Evolutionary conservation across 64 coral and sea anemone species (phyloP).

Genomic region (Platygyra sinensis): DNA sequence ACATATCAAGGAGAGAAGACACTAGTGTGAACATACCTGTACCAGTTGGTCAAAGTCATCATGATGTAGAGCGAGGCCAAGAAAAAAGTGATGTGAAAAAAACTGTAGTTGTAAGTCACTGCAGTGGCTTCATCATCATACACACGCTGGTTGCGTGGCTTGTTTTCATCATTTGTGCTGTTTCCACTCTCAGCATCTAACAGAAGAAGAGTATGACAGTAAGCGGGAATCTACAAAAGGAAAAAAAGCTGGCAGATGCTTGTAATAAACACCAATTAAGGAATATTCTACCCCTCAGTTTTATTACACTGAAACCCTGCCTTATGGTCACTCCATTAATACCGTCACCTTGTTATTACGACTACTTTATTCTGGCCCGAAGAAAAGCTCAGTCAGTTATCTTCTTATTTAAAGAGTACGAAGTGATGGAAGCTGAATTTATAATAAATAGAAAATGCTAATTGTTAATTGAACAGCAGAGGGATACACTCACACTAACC

Average conservation of each 20-base stretch:
- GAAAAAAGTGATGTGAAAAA: conserved; percentile 96
- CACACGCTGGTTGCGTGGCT: conserved; percentile 77
- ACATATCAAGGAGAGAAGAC: no score
- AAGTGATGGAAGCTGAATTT: no score
- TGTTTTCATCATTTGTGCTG: conserved; percentile 59
- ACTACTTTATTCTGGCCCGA: no score
- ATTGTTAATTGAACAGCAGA: not conserved
- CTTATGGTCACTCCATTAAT: not conserved
- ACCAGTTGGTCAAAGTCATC: conserved; percentile 99
- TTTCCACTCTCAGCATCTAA: conserved; percentile 51
- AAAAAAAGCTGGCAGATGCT: not conserved
- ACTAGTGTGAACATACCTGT: conserved; percentile 60
- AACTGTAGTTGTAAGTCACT: conserved; percentile 94
- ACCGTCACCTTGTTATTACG: no score
- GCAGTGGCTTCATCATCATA: conserved; percentile 78
- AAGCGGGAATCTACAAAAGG: not conserved
- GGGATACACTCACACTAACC: conserved; percentile 31
- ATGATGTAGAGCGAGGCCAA: conserved; percentile 97
- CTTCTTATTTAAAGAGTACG: no score
- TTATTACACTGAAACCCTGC: not conserved
- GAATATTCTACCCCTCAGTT: not conserved
- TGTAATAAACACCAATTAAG: not conserved
- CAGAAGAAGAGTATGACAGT: not conserved
- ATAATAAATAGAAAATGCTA: no score
- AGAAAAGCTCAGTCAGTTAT: no score